A percentile compares a stretch with the other conserved stretches of the same genome.
Conservation (phyloP, 2,888 invertebrate species). For the Allolobophora icterica region DNA sequence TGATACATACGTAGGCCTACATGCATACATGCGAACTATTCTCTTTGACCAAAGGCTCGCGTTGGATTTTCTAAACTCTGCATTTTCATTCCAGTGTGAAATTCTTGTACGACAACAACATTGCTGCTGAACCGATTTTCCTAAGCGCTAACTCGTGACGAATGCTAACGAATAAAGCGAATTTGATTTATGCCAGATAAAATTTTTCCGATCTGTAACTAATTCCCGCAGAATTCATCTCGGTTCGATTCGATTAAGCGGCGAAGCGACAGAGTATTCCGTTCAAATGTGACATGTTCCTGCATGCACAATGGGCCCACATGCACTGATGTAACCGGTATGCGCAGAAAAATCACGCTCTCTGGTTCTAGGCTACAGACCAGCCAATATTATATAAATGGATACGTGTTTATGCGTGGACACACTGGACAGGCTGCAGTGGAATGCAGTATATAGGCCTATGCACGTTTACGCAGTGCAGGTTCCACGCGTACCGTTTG, state of each 20-base stretch:
- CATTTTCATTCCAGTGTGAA: no score
- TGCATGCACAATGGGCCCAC: background rate
- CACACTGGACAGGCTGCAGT: no score
- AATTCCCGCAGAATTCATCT: background rate
- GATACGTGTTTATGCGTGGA: background rate
- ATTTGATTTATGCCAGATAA: background rate
- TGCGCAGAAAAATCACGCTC: background rate
- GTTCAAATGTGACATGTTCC: background rate
- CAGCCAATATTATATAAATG: background rate
- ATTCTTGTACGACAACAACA: no score
- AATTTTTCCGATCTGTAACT: background rate
- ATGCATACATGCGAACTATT: no score
- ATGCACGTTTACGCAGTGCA: background rate
- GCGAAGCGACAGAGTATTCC: background rate
- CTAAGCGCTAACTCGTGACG: background rate
- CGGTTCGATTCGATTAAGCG: background rate
- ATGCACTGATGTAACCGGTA: no score
- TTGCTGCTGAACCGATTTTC: no score
- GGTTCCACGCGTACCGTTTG: background rate
- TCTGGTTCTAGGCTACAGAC: background rate
- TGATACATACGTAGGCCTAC: no score
- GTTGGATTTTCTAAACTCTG: no score
- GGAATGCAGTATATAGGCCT: no score
- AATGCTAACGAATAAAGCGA: background rate
- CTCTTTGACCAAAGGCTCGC: no score